Evolutionary conservation across 2,888 invertebrate genomes (phyloP).

Genomic region (Hirtodrosophila confusa): DNA sequence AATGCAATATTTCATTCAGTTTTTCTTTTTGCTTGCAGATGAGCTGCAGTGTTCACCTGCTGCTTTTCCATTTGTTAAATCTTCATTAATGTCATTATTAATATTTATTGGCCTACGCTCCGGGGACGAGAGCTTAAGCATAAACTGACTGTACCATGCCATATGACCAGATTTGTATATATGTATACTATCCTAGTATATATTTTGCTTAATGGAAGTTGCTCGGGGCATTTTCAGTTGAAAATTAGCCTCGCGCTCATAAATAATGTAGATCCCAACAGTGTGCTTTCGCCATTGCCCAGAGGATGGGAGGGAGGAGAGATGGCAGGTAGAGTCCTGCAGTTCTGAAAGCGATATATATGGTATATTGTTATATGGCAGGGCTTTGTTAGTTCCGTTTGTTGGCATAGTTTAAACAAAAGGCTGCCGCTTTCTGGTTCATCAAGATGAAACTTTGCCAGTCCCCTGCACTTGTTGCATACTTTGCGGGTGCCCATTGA

Average conservation of each 20-base stretch:
- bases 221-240: constrained; percentile 35
- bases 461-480: constrained; percentile 59
- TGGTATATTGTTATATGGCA: constrained; percentile 9
- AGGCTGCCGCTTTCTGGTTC: constrained; percentile 52
- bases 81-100: constrained; percentile 80
- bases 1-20: constrained; percentile 46
- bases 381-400: constrained; percentile 21
- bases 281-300: constrained; percentile 55
- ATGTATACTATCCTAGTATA: no score
- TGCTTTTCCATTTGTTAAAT: constrained; percentile 61
- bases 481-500: constrained; percentile 49
- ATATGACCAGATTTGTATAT: neutral
- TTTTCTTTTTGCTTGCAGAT: constrained; percentile 39
- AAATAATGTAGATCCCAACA: constrained; percentile 66
- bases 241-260: constrained; percentile 55
- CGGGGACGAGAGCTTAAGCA: constrained; percentile 2
- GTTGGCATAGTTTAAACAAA: constrained; percentile 42
- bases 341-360: constrained; percentile 12
- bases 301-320: neutral
- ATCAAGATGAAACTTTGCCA: constrained; percentile 58
- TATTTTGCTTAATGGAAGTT: no score
- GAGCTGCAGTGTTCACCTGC: constrained; percentile 17
- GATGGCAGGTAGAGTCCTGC: neutral
- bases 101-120: constrained; percentile 76
- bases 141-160: constrained; percentile 12